Evolutionary conservation across 35 echinoderm and acorn worm genomes (phyloP).

Genomic region (Hemicentrotus pulcherrimus): DNA sequence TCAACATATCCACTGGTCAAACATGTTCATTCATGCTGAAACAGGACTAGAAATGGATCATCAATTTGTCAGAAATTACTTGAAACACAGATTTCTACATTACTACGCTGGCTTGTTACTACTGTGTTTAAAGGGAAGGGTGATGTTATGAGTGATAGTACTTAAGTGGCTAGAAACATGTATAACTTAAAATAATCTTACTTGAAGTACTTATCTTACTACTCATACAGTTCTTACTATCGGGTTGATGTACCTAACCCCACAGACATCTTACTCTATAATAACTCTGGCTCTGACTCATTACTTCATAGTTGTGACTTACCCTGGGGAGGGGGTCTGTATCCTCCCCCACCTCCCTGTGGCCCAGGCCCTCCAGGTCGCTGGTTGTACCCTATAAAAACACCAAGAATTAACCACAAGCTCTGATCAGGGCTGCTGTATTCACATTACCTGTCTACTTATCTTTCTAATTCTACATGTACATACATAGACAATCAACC

Average conservation of each 20-base stretch:
- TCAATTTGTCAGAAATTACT: not conserved
- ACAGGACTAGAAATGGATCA: not conserved
- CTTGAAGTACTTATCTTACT: not conserved
- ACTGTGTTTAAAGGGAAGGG: not conserved
- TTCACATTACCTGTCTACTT: not conserved
- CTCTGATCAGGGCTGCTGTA: not conserved
- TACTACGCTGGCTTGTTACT: not conserved
- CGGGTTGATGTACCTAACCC: not conserved
- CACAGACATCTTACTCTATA: not conserved
- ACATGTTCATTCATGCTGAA: not conserved
- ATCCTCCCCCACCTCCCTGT: constrained; percentile 39
- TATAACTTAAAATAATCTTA: not conserved
- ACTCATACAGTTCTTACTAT: not conserved
- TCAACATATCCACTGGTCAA: not conserved
- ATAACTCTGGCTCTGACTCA: not conserved
- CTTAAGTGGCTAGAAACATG: too few species aligned
- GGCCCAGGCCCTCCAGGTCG: constrained; percentile 41
- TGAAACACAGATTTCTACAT: not conserved
- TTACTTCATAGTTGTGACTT: not conserved
- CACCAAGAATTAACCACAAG: not conserved
- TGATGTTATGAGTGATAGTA: not conserved
- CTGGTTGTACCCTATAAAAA: constrained; percentile 41
- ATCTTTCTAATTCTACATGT: not conserved
- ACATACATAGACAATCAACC: not conserved
- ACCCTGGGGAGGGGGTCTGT: constrained; percentile 51